These are phyloP conservation scores for Notospermus geniculatus DNA, from an alignment of 1,140 invertebrate species.

Conservation along the genomic window DNA sequence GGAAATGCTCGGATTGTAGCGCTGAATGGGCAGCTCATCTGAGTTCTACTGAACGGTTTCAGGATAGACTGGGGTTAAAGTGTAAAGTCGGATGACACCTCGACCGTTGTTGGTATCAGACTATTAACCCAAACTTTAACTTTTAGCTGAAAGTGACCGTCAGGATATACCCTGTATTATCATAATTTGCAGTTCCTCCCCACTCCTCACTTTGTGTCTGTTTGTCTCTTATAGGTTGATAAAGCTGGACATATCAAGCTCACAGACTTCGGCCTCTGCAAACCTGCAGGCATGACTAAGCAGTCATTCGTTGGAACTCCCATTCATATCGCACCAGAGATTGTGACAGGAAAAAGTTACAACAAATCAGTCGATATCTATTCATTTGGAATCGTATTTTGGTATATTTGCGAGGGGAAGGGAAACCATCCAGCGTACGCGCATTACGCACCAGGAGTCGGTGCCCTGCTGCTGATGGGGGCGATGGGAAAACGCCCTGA, in stretches of 20 bases:
- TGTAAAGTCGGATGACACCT: too few species aligned
- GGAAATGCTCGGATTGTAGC: too few species aligned
- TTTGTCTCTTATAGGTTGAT: too few species aligned
- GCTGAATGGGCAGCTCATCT: too few species aligned
- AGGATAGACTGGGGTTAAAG: too few species aligned
- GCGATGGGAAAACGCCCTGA: constrained; percentile 8
- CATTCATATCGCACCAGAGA: constrained; percentile 16
- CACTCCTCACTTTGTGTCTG: too few species aligned
- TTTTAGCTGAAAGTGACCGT: too few species aligned
- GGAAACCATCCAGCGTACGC: constrained; percentile 9
- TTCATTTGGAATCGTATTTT: constrained; percentile 14
- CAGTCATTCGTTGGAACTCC: constrained; percentile 14
- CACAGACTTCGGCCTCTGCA: constrained; percentile 7
- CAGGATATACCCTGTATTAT: too few species aligned
- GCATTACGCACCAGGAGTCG: background rate
- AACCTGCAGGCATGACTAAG: constrained; percentile 1
- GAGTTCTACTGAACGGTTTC: too few species aligned
- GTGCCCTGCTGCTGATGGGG: background rate
- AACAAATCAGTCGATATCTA: constrained; percentile 9
- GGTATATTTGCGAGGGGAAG: constrained; percentile 16
- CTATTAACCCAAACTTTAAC: too few species aligned
- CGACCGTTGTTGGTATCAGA: too few species aligned
- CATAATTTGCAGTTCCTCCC: too few species aligned
- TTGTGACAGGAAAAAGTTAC: constrained; percentile 4
- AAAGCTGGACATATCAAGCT: background rate